These are phyloP conservation scores for Pelagia noctiluca DNA, from an alignment of 30 jellyfish, hydroid and myxozoan genomes.

Conservation along the genomic window DNA sequence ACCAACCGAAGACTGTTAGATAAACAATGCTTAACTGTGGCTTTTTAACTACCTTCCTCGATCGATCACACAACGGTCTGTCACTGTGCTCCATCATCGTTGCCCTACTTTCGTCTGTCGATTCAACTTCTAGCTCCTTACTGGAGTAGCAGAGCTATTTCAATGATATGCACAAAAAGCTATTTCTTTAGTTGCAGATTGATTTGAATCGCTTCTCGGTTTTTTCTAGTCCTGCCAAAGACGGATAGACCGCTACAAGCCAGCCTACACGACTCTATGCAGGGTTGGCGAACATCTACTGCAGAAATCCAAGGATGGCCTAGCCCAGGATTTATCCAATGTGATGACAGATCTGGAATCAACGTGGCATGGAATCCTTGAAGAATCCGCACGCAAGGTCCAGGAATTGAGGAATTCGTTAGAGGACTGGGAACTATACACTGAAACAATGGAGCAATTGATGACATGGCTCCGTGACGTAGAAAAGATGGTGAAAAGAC, in stretches of 20 bases:
- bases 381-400: constrained; percentile 24
- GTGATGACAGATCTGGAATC: constrained; percentile 51
- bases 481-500: constrained; percentile 67
- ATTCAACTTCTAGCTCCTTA: too few relatives aligned
- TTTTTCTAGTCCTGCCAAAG: constrained; percentile 51
- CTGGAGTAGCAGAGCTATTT: too few relatives aligned
- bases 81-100: too few relatives aligned
- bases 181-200: background rate
- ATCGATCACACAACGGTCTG: too few relatives aligned
- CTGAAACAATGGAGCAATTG: constrained; percentile 84
- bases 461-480: constrained; percentile 86
- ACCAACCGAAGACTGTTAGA: too few relatives aligned
- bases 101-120: too few relatives aligned
- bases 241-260: constrained; percentile 41
- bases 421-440: constrained; percentile 90
- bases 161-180: too few relatives aligned
- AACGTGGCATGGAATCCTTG: constrained; percentile 56
- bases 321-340: constrained; percentile 29
- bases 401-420: constrained; percentile 49
- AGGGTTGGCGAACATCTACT: constrained; percentile 38
- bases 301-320: constrained; percentile 15
- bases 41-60: too few relatives aligned
- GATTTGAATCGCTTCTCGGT: too few relatives aligned
- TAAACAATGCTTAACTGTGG: too few relatives aligned
- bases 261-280: constrained; percentile 56